Conservation (phyloP, 2,113 vertebrate species). For the Indicator indicator region DNA sequence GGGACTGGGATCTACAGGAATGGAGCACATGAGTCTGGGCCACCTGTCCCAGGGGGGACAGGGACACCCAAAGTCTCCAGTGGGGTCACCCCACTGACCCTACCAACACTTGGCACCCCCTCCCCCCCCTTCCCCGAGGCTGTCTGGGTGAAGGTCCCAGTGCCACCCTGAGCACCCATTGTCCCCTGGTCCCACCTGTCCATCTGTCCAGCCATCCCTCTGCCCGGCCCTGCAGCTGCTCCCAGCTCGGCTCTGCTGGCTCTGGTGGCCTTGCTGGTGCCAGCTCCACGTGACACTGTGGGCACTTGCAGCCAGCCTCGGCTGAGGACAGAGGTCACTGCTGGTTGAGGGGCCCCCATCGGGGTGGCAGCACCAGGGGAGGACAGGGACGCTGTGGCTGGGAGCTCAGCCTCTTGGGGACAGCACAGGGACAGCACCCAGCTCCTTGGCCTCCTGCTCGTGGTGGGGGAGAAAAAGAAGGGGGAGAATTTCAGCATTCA, state of each 20-base stretch:
- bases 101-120: rapidly evolving
- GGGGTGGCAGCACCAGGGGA: not conserved
- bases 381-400: not conserved
- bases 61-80: not conserved
- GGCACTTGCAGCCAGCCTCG: not conserved
- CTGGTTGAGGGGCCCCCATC: not conserved
- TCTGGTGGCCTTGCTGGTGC: not conserved
- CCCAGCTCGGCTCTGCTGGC: not conserved
- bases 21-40: not conserved
- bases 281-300: not conserved
- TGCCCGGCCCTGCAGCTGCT: not conserved
- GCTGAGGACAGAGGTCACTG: conserved; percentile 26
- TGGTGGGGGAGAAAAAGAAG: not conserved
- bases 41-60: not conserved
- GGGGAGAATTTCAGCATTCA: too few relatives aligned
- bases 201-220: not conserved
- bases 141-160: rapidly evolving
- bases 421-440: not conserved
- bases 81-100: not conserved
- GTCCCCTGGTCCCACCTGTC: not conserved
- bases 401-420: not conserved
- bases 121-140: too few relatives aligned
- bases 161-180: not conserved
- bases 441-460: rapidly evolving
- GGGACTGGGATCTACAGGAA: too few relatives aligned